Base-by-base conservation (phyloP, 30 jellyfish, hydroid and myxozoan species). In the Turritopsis dohrnii region DNA sequence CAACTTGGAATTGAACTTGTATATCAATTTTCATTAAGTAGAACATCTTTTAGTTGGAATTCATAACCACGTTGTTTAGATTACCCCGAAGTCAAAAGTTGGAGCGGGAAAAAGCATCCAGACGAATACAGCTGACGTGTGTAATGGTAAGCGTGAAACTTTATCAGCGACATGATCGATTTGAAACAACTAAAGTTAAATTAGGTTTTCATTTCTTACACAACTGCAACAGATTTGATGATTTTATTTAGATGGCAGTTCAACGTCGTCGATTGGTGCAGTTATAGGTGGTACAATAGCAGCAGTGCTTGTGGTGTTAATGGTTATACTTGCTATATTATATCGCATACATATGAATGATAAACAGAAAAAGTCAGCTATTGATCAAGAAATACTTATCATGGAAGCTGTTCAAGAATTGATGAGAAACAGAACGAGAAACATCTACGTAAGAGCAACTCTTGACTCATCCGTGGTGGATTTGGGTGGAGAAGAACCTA, bases 401-500 rank as follows among this genome's bases (percentile, higher is more conserved):
- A 69, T 69, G 77, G 77, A 69, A 53, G 80, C 53, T 53, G 52
- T 80, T 18, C 76, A 65, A 53, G 52, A 65, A 28, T 21, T 80
- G 73, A 26, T 82, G 73, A 76, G 29, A 26, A 29, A 71, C 8
- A 28, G 84, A 19, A 25, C 26, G 29, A 66, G 86, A 4, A 82
- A 82, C 66, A 31, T 72, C 28, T 82, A 82, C 41, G 86, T 82
- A 4, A 87, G 86, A 1, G 27, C 71, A 0, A 28, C 85, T 21
- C 26, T 82, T 28, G 65, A 41, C 4, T 85, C 71, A 71, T 16
- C 83, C 1, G 31, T 69, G 74, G 41, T 71, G 21, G 73, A 27
- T 65, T 71, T 82, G 75, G 87, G 41, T 22, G 86, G 65, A 28
- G 86, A 82, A 65, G 89, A 69, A 31, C 89, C 89, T 23, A 18